Percentiles rank a stretch among this genome's conserved stretches.
Evolutionary conservation across 2,888 invertebrate species (phyloP).

Genomic region (Lepetodrilus schrolli): DNA sequence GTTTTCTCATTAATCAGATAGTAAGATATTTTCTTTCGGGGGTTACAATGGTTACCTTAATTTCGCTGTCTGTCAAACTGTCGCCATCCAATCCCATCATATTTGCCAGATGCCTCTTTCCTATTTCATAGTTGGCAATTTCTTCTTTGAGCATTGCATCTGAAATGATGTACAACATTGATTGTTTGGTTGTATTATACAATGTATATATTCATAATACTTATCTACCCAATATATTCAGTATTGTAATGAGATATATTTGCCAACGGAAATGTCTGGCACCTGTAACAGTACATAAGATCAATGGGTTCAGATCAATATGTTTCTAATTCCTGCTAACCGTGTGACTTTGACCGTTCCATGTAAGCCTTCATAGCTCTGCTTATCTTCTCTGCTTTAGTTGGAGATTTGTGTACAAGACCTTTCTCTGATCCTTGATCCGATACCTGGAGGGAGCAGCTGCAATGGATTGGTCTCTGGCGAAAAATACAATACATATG

Average conservation of each 20-base stretch:
- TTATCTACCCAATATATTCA: too few species aligned
- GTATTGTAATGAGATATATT: too few species aligned
- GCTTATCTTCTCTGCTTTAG: constrained; percentile 78
- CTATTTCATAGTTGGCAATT: constrained; percentile 88
- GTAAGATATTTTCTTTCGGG: too few species aligned
- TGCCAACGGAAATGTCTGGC: too few species aligned
- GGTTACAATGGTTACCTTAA: constrained; percentile 81
- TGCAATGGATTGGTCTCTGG: not conserved
- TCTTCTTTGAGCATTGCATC: constrained; percentile 88
- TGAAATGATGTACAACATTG: constrained; percentile 55
- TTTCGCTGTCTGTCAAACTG: constrained; percentile 90
- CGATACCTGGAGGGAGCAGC: not conserved
- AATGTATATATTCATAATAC: not conserved
- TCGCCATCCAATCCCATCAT: constrained; percentile 98
- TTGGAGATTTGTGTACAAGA: not conserved
- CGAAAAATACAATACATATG: too few species aligned
- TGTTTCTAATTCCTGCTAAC: too few species aligned
- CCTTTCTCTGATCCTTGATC: not conserved
- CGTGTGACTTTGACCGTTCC: constrained; percentile 86
- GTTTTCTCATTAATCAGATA: too few species aligned
- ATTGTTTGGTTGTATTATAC: not conserved
- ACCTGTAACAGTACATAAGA: too few species aligned
- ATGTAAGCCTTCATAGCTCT: constrained; percentile 93
- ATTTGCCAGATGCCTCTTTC: constrained; percentile 95
- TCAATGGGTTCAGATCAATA: too few species aligned